Evolutionary conservation across 2,797 vertebrate genomes (phyloP), one percentile per base, ranked within the genome.

Genomic region (Glyptemys insculpta): DNA sequence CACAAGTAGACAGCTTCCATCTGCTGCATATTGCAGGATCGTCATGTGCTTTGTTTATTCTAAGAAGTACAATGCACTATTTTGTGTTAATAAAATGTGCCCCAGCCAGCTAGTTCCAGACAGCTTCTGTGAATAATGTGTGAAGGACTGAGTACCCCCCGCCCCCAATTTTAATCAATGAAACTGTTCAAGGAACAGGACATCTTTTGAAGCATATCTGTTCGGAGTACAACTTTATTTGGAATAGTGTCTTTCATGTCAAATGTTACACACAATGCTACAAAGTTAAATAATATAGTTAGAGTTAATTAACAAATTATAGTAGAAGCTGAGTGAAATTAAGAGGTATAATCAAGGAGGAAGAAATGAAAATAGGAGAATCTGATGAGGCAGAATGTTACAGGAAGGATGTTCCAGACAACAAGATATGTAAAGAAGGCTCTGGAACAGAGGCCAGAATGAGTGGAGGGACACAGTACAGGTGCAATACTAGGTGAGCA

Each of bases 251-350:
- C 29, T 94, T 94, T 95, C 50, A 9, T 88, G 62, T 34, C 84
- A 94, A 87, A 80, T 92, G 86, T 82, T 93, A 86, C 76, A 91
- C 83, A 93, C 95, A 96, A 94, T 88, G 53, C 76, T 41, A 15
- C 78, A 74, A 80, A 96, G 54, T 90, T 93, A 87, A 93, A 93
- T 95, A 83, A 91, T 47, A 74, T 79, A 78, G 47, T 94, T 91
- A 81, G 62, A 79, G 29, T 72, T 95, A 83, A 96, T 96, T 83
- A 94, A 88, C 31, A 95, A 94, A 96, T 96, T 86, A 62, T 29
- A 96, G 81, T 16, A 95, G 65, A 2, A 83, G 84, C 4, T 54
- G 81, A 81, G 74, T 91, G 72, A 95, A 92, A 96, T 96, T 91
- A 91, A 53, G 29, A 79, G 29, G 41, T 81, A 79, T 83, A 93